These are phyloP conservation scores for Pteronotus mesoamericanus DNA, from an alignment of 2,797 vertebrate genomes.

Conservation along the genomic window DNA sequence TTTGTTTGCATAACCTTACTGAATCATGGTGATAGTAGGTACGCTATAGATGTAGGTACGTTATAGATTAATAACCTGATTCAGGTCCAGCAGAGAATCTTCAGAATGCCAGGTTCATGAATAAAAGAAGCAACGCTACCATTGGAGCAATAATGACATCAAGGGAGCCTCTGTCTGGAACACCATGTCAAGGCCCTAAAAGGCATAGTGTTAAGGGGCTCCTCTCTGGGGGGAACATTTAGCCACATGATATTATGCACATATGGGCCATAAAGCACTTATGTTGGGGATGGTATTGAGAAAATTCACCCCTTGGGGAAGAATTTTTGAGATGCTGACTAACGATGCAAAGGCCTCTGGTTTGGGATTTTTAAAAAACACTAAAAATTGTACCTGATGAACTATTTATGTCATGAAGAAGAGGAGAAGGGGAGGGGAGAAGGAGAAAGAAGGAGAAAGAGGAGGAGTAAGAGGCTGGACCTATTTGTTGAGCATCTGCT, in stretches of 20 bases:
- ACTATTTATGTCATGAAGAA: not conserved
- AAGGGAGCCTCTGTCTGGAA: not conserved
- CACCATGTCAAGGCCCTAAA: not conserved
- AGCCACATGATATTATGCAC: not conserved
- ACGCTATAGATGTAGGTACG: too few relatives aligned
- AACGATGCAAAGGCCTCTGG: not conserved
- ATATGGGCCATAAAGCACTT: not conserved
- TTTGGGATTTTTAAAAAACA: not conserved
- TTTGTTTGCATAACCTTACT: not conserved
- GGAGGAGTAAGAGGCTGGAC: not conserved
- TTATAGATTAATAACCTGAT: not conserved
- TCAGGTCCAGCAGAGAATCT: not conserved
- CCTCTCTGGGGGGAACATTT: not conserved
- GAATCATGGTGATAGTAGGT: not conserved
- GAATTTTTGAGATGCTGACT: not conserved
- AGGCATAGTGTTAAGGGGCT: not conserved
- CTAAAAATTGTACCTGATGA: not conserved
- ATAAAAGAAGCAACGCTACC: not conserved
- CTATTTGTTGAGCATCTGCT: not conserved
- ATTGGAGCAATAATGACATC: not conserved
- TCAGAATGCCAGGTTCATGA: not conserved
- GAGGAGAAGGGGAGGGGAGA: not conserved
- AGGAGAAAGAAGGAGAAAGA: not conserved
- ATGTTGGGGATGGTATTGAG: not conserved
- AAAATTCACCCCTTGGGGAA: not conserved